Conservation (phyloP, 2,113 vertebrate species). For the Pantherophis guttatus region DNA sequence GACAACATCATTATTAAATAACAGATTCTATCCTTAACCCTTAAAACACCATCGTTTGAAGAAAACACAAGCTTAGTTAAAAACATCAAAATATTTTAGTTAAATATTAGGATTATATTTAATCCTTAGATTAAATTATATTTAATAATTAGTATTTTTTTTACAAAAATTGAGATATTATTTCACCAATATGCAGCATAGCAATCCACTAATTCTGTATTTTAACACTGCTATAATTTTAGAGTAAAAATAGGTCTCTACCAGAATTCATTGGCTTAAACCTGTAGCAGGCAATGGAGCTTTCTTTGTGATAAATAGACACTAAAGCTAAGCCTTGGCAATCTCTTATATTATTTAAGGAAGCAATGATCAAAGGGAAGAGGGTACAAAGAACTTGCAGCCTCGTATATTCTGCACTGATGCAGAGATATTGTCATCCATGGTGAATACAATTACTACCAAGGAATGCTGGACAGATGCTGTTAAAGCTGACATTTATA, state of each 20-base stretch:
- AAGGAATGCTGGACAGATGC: constrained; percentile 37
- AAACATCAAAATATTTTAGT: background rate
- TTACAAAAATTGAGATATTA: constrained; percentile 39
- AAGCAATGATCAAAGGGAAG: constrained; percentile 60
- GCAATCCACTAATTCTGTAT: constrained; percentile 23
- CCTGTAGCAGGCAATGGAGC: constrained; percentile 42
- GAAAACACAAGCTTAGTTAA: background rate
- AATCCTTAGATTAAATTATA: too few relatives aligned
- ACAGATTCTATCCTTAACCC: constrained; percentile 10
- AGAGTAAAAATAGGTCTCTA: constrained; percentile 44
- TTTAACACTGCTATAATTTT: constrained; percentile 23
- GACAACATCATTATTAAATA: constrained; percentile 37
- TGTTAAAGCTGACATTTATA: constrained; percentile 57
- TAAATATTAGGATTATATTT: constrained; percentile 24
- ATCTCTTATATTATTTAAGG: constrained; percentile 66
- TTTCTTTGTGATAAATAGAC: constrained; percentile 61
- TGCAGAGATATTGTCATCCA: constrained; percentile 48
- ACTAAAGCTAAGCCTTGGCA: constrained; percentile 55
- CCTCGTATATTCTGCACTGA: constrained; percentile 48
- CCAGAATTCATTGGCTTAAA: constrained; percentile 44
- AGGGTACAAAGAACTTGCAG: constrained; percentile 52
- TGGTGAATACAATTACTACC: constrained; percentile 42
- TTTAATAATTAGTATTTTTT: constrained; percentile 16
- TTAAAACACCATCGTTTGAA: background rate
- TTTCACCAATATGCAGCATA: constrained; percentile 26